phyloP scores from a whole-genome alignment of 2,888 invertebrate genomes.

The Acheta domesticus region DNA sequence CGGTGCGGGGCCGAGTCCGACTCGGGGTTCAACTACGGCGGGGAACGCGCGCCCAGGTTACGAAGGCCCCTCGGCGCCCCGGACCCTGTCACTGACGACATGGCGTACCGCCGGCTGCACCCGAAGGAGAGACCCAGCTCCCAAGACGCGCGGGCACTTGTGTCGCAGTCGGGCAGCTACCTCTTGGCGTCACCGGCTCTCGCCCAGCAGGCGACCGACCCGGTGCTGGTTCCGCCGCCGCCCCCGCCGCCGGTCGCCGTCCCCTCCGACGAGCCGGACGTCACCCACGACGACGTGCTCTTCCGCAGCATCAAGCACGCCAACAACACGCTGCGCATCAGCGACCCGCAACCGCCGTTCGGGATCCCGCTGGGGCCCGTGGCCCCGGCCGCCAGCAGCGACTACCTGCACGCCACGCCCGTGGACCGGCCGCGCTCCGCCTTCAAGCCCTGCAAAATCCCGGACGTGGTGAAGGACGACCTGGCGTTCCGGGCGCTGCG shows the following conservation, averaged over 20 bases:
- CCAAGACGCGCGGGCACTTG: slow-evolving; percentile 48
- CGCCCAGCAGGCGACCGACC: slow-evolving; percentile 39
- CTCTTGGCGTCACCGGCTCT: slow-evolving; percentile 67
- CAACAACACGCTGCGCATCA: slow-evolving; percentile 63
- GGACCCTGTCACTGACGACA: slow-evolving; percentile 71
- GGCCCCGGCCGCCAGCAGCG: slow-evolving; percentile 72
- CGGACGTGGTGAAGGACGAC: slow-evolving; percentile 83
- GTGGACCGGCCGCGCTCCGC: slow-evolving; percentile 45
- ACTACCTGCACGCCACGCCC: slow-evolving; percentile 77
- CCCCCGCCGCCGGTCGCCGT: slow-evolving; percentile 28
- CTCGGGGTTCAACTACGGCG: slow-evolving; percentile 47
- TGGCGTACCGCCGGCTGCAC: slow-evolving; percentile 73
- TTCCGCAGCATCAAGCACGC: slow-evolving; percentile 76
- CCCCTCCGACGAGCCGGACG: slow-evolving; percentile 34
- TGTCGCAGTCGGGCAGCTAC: slow-evolving; percentile 59
- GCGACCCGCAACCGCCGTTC: slow-evolving; percentile 84
- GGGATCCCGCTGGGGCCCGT: slow-evolving; percentile 86
- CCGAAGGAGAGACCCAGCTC: slow-evolving; percentile 51
- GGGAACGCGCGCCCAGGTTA: slow-evolving; percentile 42
- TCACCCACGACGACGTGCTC: slow-evolving; percentile 75
- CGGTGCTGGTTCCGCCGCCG: slow-evolving; percentile 27
- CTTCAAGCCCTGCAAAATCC: slow-evolving; percentile 65
- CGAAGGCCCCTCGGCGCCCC: slow-evolving; percentile 53
- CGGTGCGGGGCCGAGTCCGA: slow-evolving; percentile 47
- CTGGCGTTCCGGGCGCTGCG: slow-evolving; percentile 79